phyloP scores from a whole-genome alignment of 2,797 vertebrate species.

The Sebastolobus altivelis region DNA sequence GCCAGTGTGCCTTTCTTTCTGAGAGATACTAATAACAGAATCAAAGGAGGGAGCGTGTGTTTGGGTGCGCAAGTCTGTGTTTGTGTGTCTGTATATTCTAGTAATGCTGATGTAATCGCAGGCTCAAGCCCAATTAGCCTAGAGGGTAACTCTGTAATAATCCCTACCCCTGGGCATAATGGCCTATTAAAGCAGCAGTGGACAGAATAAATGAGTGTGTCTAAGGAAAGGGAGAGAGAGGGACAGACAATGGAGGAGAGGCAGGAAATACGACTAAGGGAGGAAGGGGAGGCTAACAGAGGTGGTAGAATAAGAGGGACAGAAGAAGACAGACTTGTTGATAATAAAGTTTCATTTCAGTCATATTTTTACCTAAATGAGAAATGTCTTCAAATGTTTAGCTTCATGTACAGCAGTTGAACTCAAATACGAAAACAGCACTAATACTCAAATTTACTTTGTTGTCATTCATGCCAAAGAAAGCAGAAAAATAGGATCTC shows the following conservation, averaged over 20 bases:
- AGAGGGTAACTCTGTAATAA: conserved; percentile 82
- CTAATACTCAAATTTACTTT: background rate
- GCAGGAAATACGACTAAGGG: background rate
- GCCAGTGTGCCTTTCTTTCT: conserved; percentile 56
- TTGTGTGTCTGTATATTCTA: conserved; percentile 70
- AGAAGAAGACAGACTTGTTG: background rate
- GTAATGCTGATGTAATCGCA: conserved; percentile 78
- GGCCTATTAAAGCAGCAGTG: conserved; percentile 79
- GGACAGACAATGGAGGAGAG: conserved; percentile 16
- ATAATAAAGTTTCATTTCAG: background rate
- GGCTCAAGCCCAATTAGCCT: conserved; percentile 83
- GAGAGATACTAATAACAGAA: conserved; percentile 71
- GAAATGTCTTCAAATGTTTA: background rate
- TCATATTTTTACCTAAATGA: background rate
- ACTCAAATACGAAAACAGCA: background rate
- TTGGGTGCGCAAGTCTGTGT: conserved; percentile 41
- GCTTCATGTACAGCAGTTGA: background rate
- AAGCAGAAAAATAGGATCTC: background rate
- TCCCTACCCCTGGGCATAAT: conserved; percentile 81
- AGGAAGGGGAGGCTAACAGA: background rate
- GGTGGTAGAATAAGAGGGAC: background rate
- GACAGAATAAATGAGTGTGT: conserved; percentile 75
- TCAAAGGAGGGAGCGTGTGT: conserved; percentile 49
- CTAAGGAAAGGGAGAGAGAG: conserved; percentile 29
- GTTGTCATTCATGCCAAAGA: background rate